phyloP scores from a whole-genome alignment of 2,113 vertebrate species.

The Grus americana region DNA sequence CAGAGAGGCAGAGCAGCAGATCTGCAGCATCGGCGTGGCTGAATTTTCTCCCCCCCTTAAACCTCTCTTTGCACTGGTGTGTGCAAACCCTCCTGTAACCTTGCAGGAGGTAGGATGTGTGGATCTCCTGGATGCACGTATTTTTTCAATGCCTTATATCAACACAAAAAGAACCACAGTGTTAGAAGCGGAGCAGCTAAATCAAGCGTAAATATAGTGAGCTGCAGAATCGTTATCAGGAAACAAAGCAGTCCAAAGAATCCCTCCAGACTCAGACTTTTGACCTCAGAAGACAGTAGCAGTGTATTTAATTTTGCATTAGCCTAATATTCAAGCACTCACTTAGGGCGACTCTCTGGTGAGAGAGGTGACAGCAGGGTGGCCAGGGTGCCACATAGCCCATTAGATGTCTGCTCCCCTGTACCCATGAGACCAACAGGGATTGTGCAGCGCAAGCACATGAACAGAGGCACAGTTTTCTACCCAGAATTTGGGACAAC shows the following conservation, averaged over 20 bases:
- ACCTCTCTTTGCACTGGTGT: neutral
- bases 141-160: neutral
- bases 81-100: neutral
- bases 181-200: neutral
- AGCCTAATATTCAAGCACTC: neutral
- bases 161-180: neutral
- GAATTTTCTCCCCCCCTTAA: neutral
- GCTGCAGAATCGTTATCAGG: accelerated
- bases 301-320: neutral
- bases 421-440: neutral
- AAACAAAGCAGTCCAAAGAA: neutral
- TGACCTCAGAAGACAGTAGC: neutral
- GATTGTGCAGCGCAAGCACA: accelerated
- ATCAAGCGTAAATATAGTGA: neutral
- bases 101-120: neutral
- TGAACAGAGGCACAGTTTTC: neutral
- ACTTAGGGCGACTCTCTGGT: accelerated
- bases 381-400: neutral
- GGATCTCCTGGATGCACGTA: accelerated
- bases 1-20: neutral
- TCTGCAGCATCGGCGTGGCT: accelerated
- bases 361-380: neutral
- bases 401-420: neutral
- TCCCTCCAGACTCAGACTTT: neutral
- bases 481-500: neutral